A percentile compares a stretch with the other conserved stretches of the same genome.
These are phyloP conservation scores for Temnothorax nylanderi DNA, from an alignment of 1,140 invertebrate species.

Conservation along the genomic window DNA sequence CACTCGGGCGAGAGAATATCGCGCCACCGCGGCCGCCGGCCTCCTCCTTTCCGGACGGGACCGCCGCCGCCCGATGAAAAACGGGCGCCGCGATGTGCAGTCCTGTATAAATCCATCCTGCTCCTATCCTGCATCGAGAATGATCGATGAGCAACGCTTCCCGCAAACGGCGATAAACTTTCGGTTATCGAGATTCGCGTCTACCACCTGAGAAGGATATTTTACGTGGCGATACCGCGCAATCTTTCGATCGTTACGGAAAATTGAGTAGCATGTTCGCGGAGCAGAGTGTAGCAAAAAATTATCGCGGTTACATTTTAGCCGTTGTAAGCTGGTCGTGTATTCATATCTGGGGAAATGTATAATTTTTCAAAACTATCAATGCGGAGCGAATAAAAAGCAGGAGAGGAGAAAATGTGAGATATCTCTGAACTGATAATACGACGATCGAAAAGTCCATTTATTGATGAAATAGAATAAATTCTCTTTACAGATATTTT, in stretches of 20 bases:
- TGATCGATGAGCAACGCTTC: constrained; percentile 48
- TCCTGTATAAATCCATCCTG: constrained; percentile 22
- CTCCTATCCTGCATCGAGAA: constrained; percentile 25
- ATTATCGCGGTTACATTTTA: background rate
- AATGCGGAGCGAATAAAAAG: background rate
- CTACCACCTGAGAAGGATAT: background rate
- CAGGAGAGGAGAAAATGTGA: no score
- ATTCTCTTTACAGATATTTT: background rate
- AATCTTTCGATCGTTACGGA: constrained; percentile 26
- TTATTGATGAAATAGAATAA: background rate
- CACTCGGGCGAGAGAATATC: background rate
- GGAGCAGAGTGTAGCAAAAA: background rate
- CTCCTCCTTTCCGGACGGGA: background rate
- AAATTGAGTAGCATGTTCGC: background rate
- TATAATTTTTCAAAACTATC: background rate
- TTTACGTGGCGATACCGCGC: background rate
- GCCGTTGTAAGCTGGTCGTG: background rate
- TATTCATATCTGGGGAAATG: background rate
- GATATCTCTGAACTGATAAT: background rate
- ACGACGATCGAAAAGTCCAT: background rate
- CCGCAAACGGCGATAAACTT: constrained; percentile 39
- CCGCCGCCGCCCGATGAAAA: constrained; percentile 23
- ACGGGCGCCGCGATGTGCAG: background rate
- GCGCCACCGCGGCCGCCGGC: background rate
- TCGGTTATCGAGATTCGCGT: constrained; percentile 16